Evolutionary conservation across 2,888 invertebrate species (phyloP).

Genomic region (Hirtodrosophila cameraria): DNA sequence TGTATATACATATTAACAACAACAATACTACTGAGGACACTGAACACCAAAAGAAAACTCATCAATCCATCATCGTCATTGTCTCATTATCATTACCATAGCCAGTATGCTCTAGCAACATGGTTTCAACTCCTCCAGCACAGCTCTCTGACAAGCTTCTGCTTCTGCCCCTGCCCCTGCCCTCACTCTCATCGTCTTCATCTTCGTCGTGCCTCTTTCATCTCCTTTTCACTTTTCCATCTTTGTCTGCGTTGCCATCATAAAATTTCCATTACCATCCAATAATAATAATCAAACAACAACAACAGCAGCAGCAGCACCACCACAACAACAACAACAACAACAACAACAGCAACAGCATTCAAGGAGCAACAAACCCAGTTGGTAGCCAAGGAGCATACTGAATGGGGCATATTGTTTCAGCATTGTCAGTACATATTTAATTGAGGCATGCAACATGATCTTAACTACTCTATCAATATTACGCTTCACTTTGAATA

Average conservation of each 20-base stretch:
- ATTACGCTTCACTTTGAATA: too few species aligned
- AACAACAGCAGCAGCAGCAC: conserved; percentile 13
- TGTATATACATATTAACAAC: too few species aligned
- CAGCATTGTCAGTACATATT: too few species aligned
- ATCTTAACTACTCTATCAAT: too few species aligned
- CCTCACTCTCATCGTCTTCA: not conserved
- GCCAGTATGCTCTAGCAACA: conserved; percentile 12
- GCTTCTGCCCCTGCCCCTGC: too few species aligned
- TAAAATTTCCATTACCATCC: conserved; percentile 70
- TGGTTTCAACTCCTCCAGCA: too few species aligned
- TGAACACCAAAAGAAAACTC: conserved; percentile 43
- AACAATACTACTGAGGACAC: conserved; percentile 13
- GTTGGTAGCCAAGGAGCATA: too few species aligned
- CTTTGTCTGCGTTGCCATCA: conserved; percentile 50
- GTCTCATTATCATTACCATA: conserved; percentile 70
- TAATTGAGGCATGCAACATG: conserved; percentile 13
- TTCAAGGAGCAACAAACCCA: too few species aligned
- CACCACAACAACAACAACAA: not conserved
- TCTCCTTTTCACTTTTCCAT: not conserved
- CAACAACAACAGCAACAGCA: not conserved
- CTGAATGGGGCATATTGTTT: too few species aligned
- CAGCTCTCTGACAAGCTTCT: not conserved
- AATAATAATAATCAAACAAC: conserved; percentile 63
- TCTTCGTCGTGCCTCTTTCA: not conserved
- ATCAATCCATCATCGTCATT: conserved; percentile 64